Evolutionary conservation across 2,797 vertebrate species (phyloP).

Genomic region (Atherinosoma microstoma): DNA sequence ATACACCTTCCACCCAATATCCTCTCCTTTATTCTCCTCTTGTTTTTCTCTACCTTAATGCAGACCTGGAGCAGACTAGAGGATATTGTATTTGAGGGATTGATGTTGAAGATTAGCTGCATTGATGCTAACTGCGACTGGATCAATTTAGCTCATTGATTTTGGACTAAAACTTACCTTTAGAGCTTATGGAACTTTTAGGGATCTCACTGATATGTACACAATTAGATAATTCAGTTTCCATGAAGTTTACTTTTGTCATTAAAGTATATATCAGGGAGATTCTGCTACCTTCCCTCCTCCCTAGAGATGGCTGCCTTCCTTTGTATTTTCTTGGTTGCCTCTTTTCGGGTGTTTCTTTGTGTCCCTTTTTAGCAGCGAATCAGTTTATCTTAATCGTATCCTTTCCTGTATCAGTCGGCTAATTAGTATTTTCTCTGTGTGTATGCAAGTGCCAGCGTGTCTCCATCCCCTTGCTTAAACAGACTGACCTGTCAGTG

Average conservation of each 20-base stretch:
- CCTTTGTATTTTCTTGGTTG: neutral
- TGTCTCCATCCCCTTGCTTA: constrained; percentile 67
- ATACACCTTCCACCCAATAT: constrained; percentile 2
- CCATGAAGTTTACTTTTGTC: neutral
- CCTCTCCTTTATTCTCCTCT: neutral
- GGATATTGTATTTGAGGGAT: constrained; percentile 33
- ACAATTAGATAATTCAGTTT: constrained; percentile 5
- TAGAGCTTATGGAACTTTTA: constrained; percentile 13
- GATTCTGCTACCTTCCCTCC: neutral
- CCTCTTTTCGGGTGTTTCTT: neutral
- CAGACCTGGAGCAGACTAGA: constrained; percentile 24
- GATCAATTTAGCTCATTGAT: constrained; percentile 30
- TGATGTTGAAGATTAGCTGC: constrained; percentile 46
- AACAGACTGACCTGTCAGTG: constrained; percentile 73
- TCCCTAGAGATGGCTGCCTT: neutral
- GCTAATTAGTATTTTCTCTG: constrained; percentile 60
- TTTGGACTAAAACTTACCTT: constrained; percentile 36
- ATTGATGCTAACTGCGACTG: constrained; percentile 25
- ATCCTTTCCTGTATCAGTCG: constrained; percentile 42
- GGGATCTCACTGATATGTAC: neutral
- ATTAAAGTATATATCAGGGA: neutral
- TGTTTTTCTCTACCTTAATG: constrained; percentile 1
- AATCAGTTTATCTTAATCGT: constrained; percentile 12
- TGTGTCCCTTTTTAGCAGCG: constrained; percentile 5
- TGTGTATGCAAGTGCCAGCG: constrained; percentile 44